Percentiles rank a stretch among this genome's conserved stretches.
Evolutionary conservation across 2,888 invertebrate genomes (phyloP).

Genomic region (Seira musarum): DNA sequence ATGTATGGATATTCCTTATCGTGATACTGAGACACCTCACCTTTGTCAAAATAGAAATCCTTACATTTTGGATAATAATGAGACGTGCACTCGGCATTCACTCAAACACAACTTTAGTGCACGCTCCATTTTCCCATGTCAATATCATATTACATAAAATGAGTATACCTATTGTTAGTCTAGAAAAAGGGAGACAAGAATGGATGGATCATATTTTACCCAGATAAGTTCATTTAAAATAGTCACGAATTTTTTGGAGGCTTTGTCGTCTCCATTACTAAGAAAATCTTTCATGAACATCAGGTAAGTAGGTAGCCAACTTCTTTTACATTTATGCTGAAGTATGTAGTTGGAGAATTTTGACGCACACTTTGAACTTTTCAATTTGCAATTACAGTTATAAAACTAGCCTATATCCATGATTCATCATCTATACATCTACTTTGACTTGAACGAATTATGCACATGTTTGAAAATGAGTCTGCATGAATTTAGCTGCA

Average conservation of each 20-base stretch:
- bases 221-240: conserved; percentile 44
- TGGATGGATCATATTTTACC: neutral
- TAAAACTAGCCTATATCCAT: conserved; percentile 27
- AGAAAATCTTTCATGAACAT: too few species aligned
- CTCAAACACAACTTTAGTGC: too few species aligned
- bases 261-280: too few species aligned
- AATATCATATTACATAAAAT: conserved; percentile 32
- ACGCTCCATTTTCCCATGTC: conserved; percentile 37
- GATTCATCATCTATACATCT: too few species aligned
- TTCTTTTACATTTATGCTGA: conserved; percentile 17
- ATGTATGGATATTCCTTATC: too few species aligned
- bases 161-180: neutral
- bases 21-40: too few species aligned
- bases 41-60: too few species aligned
- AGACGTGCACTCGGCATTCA: too few species aligned
- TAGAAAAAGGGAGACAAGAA: neutral
- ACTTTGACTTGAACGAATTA: too few species aligned
- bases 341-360: neutral
- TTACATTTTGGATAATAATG: too few species aligned
- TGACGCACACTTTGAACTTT: neutral
- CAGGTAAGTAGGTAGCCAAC: too few species aligned
- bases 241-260: conserved; percentile 27
- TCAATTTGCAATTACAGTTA: neutral
- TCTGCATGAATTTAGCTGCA: neutral
- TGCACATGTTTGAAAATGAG: neutral